These are phyloP conservation scores for Dendronephthya gigantea DNA, from an alignment of 64 coral and sea anemone genomes.

Conservation along the genomic window DNA sequence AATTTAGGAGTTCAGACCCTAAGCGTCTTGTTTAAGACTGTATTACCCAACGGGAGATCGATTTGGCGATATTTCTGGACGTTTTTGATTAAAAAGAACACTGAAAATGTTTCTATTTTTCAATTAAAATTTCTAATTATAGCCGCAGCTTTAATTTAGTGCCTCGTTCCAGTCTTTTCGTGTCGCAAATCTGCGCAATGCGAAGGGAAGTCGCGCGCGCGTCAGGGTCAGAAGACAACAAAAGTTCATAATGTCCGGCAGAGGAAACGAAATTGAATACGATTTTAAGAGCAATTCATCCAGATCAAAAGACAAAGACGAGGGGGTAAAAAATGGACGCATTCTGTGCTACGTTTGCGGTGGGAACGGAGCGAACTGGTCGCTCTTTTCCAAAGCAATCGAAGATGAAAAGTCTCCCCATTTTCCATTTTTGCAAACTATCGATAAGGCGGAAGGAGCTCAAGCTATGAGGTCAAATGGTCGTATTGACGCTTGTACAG, in stretches of 20 bases:
- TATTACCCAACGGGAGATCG: not conserved
- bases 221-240: not conserved
- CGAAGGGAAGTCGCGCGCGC: not conserved
- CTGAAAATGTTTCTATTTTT: not conserved
- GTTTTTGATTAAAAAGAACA: not conserved
- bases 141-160: not conserved
- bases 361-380: not conserved
- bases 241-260: not conserved
- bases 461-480: not conserved
- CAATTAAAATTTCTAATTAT: not conserved
- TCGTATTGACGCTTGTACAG: slow-evolving; percentile 6
- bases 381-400: not conserved
- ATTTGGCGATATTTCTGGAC: not conserved
- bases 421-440: not conserved
- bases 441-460: slow-evolving; percentile 9
- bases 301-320: not conserved
- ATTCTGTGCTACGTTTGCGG: not conserved
- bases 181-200: not conserved
- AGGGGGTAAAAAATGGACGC: not conserved
- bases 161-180: not conserved
- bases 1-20: not conserved
- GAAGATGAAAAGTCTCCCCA: not conserved
- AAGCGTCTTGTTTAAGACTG: not conserved
- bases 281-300: not conserved
- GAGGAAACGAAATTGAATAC: not conserved